phyloP scores from a whole-genome alignment of 2,797 vertebrate species.

The Phrynocephalus vlangalii region DNA sequence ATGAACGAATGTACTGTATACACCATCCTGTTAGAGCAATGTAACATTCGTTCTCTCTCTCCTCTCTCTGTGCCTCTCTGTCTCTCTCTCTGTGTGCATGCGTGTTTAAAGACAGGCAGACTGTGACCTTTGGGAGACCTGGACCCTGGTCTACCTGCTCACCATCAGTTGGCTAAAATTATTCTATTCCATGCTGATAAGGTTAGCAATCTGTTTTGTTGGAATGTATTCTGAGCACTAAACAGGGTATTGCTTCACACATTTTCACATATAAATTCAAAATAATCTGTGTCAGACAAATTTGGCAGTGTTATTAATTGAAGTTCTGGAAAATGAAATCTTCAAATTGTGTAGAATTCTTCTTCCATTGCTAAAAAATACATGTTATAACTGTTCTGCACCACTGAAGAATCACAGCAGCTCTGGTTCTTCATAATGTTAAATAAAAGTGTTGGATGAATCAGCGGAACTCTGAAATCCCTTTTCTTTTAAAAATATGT shows the following conservation, averaged over 20 bases:
- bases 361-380: fast-evolving
- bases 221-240: neutral
- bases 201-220: too few species aligned
- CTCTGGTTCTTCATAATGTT: constrained; percentile 26
- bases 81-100: too few species aligned
- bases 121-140: too few species aligned
- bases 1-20: too few species aligned
- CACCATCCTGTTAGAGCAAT: too few species aligned
- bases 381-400: neutral
- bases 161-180: too few species aligned
- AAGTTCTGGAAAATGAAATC: constrained; percentile 4
- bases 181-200: too few species aligned
- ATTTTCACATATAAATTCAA: constrained; percentile 13
- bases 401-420: neutral
- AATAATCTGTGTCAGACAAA: constrained; percentile 5
- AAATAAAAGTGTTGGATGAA: constrained; percentile 15
- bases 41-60: too few species aligned
- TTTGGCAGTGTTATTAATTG: neutral
- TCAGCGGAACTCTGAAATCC: neutral
- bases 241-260: neutral
- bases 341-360: neutral
- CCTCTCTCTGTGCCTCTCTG: too few species aligned
- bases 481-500: constrained; percentile 38
- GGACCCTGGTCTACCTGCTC: too few species aligned
- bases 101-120: too few species aligned